Evolutionary conservation across 2,888 invertebrate genomes (phyloP), one percentile per base, ranked within the genome.

Genomic region (Escarpia spicata): DNA sequence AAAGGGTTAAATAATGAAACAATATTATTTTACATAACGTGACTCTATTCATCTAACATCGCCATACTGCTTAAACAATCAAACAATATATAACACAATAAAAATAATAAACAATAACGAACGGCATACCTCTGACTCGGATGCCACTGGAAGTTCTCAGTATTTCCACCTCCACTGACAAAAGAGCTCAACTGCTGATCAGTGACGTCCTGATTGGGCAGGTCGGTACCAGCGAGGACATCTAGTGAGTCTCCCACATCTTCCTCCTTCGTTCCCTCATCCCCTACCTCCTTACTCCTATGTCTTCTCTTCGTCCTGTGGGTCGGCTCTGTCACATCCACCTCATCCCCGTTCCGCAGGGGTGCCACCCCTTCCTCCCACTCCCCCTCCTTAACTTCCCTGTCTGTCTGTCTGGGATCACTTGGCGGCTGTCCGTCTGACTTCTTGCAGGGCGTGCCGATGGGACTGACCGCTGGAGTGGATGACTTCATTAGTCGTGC

Each of bases 401-500:
- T 19, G 43, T 31, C 91, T 43, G 91, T 91, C 44, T 91, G 44
- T 19, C 43, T 75, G 26, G n/a, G 75, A 75, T 6, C 75, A 75
- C 2, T 75, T 26, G 75, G 26, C 8, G 91, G 91, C 12, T 31
- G 89, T 44, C 31, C 90, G 1, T 26, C 37, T 89, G 44, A 31
- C 15, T 10, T 60, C 58, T 92, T 92, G 10, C 90, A 12, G 10
- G 93, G 93, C 9, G 93, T 92, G n/a, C 44, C 58, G 43, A 93
- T 93, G 44, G 93, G 93, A 90, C 93, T 93, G 37, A 93, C 92
- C 26, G 90, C 91, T 6, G 93, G 93, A 2, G 93, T 93, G 3
- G 93, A 93, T 19, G 93, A 90, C 44, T 92, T 92, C 45, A 52
- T 92, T 58, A 92, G 43, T 12, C 43, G 44, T 43, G 90, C 45